Percentiles rank a stretch among this genome's conserved stretches.
phyloP scores from a whole-genome alignment of 2,113 vertebrate genomes.

The Nothocercus nigrocapillus region DNA sequence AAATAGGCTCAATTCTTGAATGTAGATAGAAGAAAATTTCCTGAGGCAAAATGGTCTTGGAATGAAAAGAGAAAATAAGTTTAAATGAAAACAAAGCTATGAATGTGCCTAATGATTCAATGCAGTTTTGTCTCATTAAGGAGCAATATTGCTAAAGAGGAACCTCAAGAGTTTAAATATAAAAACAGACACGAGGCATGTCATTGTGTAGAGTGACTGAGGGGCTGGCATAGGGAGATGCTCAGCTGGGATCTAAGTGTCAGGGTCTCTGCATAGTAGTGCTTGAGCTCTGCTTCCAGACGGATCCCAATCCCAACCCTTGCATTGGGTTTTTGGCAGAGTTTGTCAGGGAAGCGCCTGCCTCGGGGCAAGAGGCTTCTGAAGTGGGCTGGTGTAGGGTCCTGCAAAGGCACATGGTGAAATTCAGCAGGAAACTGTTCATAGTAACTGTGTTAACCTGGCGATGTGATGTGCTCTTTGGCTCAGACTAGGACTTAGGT shows the following conservation, averaged over 20 bases:
- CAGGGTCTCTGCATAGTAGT: background rate
- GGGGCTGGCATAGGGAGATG: background rate
- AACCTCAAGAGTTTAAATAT: background rate
- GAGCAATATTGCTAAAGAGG: background rate
- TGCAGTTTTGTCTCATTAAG: background rate
- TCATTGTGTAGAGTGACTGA: background rate
- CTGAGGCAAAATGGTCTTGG: slow-evolving; percentile 39
- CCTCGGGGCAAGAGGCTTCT: background rate
- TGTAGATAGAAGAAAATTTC: background rate
- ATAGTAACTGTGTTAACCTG: background rate
- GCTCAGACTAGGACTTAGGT: background rate
- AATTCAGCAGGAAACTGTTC: background rate
- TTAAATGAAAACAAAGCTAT: slow-evolving; percentile 25
- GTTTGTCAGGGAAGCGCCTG: background rate
- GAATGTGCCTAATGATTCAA: background rate
- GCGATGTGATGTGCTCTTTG: background rate
- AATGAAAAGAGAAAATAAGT: slow-evolving; percentile 36
- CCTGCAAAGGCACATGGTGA: background rate
- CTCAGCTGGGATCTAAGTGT: background rate
- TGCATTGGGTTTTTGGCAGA: background rate
- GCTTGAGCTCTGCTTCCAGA: background rate
- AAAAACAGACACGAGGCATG: background rate
- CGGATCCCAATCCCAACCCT: background rate
- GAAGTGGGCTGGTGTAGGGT: background rate
- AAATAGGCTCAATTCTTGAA: slow-evolving; percentile 4